Conservation (phyloP, 1,140 invertebrate species). For the Paraescarpia echinospica region DNA sequence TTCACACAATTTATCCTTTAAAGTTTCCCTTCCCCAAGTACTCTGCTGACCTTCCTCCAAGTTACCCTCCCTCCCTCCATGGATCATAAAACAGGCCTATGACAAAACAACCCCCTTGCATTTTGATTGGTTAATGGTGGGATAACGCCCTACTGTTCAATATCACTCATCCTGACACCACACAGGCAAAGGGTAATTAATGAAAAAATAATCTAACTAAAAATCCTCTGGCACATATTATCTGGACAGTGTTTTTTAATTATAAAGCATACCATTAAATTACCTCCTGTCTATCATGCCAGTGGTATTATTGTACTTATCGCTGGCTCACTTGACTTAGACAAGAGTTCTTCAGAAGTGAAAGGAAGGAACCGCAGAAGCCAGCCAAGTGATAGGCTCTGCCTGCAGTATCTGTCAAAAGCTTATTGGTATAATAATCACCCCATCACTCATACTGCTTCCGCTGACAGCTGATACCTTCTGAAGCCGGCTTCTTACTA, state of each 20-base stretch:
- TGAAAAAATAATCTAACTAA: not conserved
- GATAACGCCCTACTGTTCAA: not conserved
- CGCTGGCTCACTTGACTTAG: not conserved
- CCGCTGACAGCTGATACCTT: not conserved
- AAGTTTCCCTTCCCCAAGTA: no score
- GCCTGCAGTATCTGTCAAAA: not conserved
- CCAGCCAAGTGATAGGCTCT: not conserved
- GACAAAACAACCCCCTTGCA: not conserved
- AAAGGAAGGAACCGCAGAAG: not conserved
- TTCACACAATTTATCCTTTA: no score
- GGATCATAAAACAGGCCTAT: not conserved
- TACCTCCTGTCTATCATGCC: not conserved
- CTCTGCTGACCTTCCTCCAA: no score
- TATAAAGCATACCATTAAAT: not conserved
- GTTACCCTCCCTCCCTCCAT: no score
- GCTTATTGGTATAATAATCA: not conserved
- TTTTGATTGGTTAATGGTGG: not conserved
- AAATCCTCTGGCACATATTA: not conserved
- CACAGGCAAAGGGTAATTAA: not conserved
- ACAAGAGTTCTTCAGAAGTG: not conserved
- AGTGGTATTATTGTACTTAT: not conserved
- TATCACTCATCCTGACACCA: not conserved
- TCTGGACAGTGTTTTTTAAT: not conserved
- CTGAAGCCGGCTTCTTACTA: not conserved
- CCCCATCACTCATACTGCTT: not conserved